Evolutionary conservation across 2,113 vertebrate genomes (phyloP), one percentile per base, ranked within the genome.

Genomic region (Oryzias curvinotus): DNA sequence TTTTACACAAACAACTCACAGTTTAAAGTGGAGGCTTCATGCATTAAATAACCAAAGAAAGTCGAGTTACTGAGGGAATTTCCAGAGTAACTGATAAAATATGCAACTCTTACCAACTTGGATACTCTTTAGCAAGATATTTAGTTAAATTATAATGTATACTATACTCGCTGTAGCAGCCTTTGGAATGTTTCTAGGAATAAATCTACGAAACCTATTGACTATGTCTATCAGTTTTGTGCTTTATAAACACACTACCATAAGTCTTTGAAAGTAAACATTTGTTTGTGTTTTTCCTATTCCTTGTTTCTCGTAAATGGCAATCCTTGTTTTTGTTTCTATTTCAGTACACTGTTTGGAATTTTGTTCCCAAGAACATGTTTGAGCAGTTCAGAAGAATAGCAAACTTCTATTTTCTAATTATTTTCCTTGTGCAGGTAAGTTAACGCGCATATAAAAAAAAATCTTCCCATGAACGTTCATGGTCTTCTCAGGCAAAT

Each of bases 401-500:
- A 89, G 97, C 97, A 87, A 99, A 99, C 89, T 99, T 99, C 90
- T 99, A 99, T 85, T 99, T 99, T 87, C 95, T 99, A 84, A 96
- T 99, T 68, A 99, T 99, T 89, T 99, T 99, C 93, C 96, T 99
- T 73, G 97, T 99, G 81, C 97, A 99, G 96, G 96, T 99, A 94
- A 84, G 7, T 18, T 58, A 25, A 57, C 65, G 60, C 54, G 62
- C 26, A 63, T 4, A 61, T 17, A 6, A 54, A 73, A n/a, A 52
- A 3, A 43, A 36, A 44, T 5, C 21, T 48, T n/a, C 17, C 17
- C 2, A 18, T 23, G 28, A 7, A 21, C 47, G 42, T 58, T 2
- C 30, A n/a, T 13, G 17, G 30, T 57, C n/a, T 53, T 3, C 15
- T 49, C 43, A 30, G 42, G 62, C 26, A 43, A 15, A 52, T n/a